Base-by-base conservation (phyloP, 2,797 vertebrate species). In the Ciconia nigra region DNA sequence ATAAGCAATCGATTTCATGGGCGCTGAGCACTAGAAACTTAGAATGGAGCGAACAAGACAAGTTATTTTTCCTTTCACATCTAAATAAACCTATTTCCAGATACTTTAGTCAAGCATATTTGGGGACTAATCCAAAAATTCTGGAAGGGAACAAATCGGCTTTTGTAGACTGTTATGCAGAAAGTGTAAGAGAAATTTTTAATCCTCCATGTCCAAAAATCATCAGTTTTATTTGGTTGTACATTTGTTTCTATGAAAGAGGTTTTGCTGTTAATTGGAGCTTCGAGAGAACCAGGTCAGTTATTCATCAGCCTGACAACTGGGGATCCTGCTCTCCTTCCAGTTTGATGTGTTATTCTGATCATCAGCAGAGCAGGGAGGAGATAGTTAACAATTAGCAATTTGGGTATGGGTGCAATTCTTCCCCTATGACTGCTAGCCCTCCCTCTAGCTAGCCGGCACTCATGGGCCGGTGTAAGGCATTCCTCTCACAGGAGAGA, bases 1-100 rank as follows among this genome's bases (percentile, higher is more conserved):
- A 79, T 84, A 97, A 96, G 93, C 96, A 96, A 96, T 95, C 80
- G 87, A 95, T 97, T 97, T 95, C 94, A 95, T 96, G 96, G 93
- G 69, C 25, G 8, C 85, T 96, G 95, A 97, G 76, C 83, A 71
- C 89, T 92, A 55, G 92, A 95, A 93, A 95, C 47, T 65, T 92
- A 51, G 67, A 88, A 92, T 55, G 80, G 74, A 91, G 59, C 19
- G 84, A 84, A 39, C 35, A 70, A 79, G 77, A 31, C 57, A 69
- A 70, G 84, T 87, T 96, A 33, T 85, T 96, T 95, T 86, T 86
- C 90, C 66, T 80, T 89, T 89, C 67, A 47, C 8, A 57, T 71
- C 37, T 90, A 90, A 94, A 91, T 88, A 95, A 88, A 91, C 55
- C 41, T 86, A 69, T 92, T 82, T 76, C 35, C 54, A 83, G 83